Evolutionary conservation across 1,140 invertebrate species (phyloP).

Genomic region (Hypsibius dujardini): DNA sequence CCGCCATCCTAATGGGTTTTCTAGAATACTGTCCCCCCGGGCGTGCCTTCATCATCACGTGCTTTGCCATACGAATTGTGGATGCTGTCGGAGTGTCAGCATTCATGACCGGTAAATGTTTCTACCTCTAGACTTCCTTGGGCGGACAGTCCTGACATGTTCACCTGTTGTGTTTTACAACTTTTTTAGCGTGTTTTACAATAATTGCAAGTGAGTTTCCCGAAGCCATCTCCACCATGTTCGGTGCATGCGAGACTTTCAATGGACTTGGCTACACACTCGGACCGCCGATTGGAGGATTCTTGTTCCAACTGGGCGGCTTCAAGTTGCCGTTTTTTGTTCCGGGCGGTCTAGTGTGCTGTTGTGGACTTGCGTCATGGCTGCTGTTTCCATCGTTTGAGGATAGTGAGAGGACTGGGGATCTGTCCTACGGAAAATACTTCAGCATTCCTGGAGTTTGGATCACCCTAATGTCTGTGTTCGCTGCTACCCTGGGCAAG

Average conservation of each 20-base stretch:
- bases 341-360: conserved; percentile 27
- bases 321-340: conserved; percentile 30
- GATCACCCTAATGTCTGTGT: conserved; percentile 1
- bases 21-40: conserved; percentile 62
- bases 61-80: conserved; percentile 65
- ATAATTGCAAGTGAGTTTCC: conserved; percentile 86
- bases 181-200: conserved; percentile 49
- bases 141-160: background rate
- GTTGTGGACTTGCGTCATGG: conserved; percentile 23
- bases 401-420: background rate
- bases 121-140: background rate
- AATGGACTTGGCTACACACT: conserved; percentile 30
- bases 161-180: too few relatives aligned
- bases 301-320: conserved; percentile 31
- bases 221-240: conserved; percentile 65
- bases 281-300: conserved; percentile 30
- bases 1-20: conserved; percentile 53
- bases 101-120: conserved; percentile 50
- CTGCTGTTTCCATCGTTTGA: conserved; percentile 23
- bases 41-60: conserved; percentile 59
- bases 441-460: background rate
- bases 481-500: background rate
- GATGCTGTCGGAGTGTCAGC: conserved; percentile 79
- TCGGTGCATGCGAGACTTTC: conserved; percentile 36
- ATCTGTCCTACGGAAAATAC: background rate